These are phyloP conservation scores for Drosophila neotestacea DNA, from an alignment of 2,888 invertebrate species.

Conservation along the genomic window DNA sequence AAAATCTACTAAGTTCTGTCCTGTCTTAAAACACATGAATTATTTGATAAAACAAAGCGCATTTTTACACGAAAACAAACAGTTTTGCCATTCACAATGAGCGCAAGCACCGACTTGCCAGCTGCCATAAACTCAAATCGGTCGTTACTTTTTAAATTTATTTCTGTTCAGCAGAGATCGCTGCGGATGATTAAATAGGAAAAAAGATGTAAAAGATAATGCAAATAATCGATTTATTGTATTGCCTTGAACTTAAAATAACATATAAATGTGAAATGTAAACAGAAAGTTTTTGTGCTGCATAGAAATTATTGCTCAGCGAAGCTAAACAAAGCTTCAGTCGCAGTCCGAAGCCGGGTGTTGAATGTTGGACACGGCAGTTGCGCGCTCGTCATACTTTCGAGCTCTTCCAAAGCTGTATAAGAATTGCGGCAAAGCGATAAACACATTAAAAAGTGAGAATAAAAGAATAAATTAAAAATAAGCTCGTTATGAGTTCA, in stretches of 20 bases:
- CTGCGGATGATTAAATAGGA: not conserved
- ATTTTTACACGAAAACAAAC: too few species aligned
- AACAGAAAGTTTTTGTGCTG: slow-evolving; percentile 43
- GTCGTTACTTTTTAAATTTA: slow-evolving; percentile 26
- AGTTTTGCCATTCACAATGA: slow-evolving; percentile 20
- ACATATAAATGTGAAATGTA: slow-evolving; percentile 22
- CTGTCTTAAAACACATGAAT: too few species aligned
- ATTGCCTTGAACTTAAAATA: not conserved
- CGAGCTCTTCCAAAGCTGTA: not conserved
- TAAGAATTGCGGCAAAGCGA: slow-evolving; percentile 5
- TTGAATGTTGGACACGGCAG: slow-evolving; percentile 24
- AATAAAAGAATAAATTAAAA: not conserved
- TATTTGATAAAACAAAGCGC: too few species aligned
- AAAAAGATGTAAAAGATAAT: not conserved
- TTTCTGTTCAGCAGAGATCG: not conserved
- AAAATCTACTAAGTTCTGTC: too few species aligned
- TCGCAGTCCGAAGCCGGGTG: slow-evolving; percentile 32
- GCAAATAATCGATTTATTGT: not conserved
- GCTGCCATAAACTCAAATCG: not conserved
- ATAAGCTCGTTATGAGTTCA: slow-evolving; percentile 4
- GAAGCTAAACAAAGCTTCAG: slow-evolving; percentile 26
- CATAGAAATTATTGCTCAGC: not conserved
- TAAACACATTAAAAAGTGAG: slow-evolving; percentile 17
- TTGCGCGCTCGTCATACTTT: slow-evolving; percentile 1
- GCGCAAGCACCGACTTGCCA: not conserved